Conservation (phyloP, 2,888 invertebrate genomes). For the Acleris literana region DNA sequence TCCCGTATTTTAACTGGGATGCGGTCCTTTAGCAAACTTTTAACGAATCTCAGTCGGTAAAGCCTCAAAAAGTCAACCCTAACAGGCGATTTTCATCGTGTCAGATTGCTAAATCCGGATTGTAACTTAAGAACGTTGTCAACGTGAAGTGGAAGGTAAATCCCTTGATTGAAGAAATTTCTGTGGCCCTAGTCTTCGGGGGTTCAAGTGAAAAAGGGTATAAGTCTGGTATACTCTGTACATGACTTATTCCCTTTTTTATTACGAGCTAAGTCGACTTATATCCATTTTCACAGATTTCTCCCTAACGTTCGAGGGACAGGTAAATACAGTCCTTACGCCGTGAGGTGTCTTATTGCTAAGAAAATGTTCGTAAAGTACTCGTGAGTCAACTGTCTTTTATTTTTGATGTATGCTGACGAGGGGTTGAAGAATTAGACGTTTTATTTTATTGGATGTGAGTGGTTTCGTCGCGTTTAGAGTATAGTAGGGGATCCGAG, state of each 20-base stretch:
- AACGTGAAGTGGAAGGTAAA: conserved; percentile 74
- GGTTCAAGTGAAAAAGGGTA: no score
- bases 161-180: conserved; percentile 76
- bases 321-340: conserved; percentile 58
- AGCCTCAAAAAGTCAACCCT: conserved; percentile 43
- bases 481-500: no score
- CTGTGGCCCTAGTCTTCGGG: no score
- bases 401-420: conserved; percentile 10
- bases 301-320: conserved; percentile 58
- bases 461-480: no score
- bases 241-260: no score
- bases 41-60: conserved; percentile 31
- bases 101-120: conserved; percentile 72
- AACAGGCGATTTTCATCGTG: conserved; percentile 63
- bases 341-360: conserved; percentile 60
- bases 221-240: no score
- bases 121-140: conserved; percentile 77
- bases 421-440: neutral
- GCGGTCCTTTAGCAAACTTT: conserved; percentile 23
- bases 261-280: no score
- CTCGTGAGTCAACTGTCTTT: conserved; percentile 15
- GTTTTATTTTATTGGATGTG: no score
- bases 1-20: conserved; percentile 24
- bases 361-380: conserved; percentile 54
- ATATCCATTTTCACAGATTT: conserved; percentile 36